Conservation (phyloP, 2,113 vertebrate species). For the Prochilodus magdalenae region DNA sequence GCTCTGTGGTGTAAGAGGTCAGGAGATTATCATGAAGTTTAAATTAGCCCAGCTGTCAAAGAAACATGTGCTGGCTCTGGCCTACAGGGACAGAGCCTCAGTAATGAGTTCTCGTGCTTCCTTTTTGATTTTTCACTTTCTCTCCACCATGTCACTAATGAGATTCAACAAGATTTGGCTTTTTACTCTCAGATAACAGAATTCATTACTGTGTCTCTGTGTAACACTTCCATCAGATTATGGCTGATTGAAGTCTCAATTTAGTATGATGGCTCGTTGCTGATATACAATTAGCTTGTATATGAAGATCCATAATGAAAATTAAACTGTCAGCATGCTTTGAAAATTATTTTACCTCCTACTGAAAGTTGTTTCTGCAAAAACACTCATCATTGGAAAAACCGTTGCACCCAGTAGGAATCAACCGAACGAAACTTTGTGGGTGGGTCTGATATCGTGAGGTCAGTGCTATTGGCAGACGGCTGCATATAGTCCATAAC, state of each 20-base stretch:
- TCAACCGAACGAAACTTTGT: no score
- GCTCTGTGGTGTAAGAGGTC: constrained; percentile 33
- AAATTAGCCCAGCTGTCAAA: constrained; percentile 18
- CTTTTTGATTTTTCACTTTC: constrained; percentile 16
- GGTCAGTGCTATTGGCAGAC: no score
- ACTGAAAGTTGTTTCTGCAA: no score
- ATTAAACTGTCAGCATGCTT: no score
- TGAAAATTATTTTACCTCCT: no score
- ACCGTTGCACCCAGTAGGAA: no score
- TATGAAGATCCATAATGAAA: background rate
- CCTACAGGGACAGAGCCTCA: constrained; percentile 37
- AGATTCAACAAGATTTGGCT: constrained; percentile 4
- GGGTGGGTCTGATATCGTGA: no score
- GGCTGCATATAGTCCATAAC: no score
- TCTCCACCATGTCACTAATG: constrained; percentile 13
- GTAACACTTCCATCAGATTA: constrained; percentile 14
- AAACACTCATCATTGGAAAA: no score
- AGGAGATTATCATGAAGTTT: constrained; percentile 42
- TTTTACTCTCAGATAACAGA: constrained; percentile 37
- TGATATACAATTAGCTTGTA: no score
- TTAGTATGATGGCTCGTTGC: no score
- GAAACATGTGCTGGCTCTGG: background rate
- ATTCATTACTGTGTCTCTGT: background rate
- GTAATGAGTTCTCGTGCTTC: constrained; percentile 45
- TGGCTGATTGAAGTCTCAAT: background rate